Evolutionary conservation across 2,797 vertebrate species (phyloP).

Genomic region (Oceanodroma leucorhoa): DNA sequence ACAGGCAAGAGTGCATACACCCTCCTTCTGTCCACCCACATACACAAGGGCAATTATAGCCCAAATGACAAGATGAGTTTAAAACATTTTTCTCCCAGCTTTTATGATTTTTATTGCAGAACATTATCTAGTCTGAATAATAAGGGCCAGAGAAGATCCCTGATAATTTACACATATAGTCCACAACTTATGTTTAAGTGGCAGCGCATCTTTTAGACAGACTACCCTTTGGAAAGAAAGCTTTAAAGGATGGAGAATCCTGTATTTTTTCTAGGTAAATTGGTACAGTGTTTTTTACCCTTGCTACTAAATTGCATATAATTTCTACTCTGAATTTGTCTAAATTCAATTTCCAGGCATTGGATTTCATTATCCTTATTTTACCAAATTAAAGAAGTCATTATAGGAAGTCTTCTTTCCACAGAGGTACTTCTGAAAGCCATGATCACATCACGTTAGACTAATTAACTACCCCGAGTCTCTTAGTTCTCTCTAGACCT

Average conservation of each 20-base stretch:
- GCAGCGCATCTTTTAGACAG: background rate
- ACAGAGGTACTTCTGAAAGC: slow-evolving; percentile 34
- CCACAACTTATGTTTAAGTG: background rate
- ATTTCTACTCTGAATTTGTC: slow-evolving; percentile 59
- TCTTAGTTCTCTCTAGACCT: slow-evolving; percentile 28
- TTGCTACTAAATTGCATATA: slow-evolving; percentile 22
- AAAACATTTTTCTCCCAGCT: background rate
- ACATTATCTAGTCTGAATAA: background rate
- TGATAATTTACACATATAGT: background rate
- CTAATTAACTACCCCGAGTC: slow-evolving; percentile 23
- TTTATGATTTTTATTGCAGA: background rate
- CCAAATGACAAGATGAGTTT: background rate
- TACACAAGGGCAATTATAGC: background rate
- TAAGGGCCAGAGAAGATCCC: background rate
- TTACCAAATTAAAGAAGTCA: slow-evolving; percentile 60
- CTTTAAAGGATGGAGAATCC: background rate
- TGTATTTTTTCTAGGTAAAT: slow-evolving; percentile 26
- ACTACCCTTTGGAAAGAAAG: background rate
- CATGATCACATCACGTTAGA: slow-evolving; percentile 32
- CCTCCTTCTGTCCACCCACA: background rate
- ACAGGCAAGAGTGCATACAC: background rate
- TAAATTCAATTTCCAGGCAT: slow-evolving; percentile 57
- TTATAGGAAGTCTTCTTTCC: slow-evolving; percentile 50
- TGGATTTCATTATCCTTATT: slow-evolving; percentile 57
- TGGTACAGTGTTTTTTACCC: background rate